Base-by-base conservation (phyloP, 2,113 vertebrate genomes). In the Rhinichthys klamathensis region DNA sequence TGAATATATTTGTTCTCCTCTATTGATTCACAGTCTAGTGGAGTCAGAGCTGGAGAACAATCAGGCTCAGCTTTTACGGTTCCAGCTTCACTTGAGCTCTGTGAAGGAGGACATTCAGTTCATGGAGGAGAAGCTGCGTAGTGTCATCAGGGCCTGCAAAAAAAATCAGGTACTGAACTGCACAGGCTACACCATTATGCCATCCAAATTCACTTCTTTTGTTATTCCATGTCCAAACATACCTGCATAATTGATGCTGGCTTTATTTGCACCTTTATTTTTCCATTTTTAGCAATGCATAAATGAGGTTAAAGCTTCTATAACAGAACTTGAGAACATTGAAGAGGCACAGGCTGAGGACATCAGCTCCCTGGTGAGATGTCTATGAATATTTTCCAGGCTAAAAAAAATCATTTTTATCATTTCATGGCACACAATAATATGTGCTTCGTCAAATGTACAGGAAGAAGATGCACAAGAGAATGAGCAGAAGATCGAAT, bases 391-490 rank as follows among this genome's bases (percentile, higher is more conserved):
- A 41, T 63, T 54, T 2, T 56, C 16, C 30, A 25, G 13, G 38
- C 63, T 44, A 69, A 25, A 21, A 27, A 21, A 27, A 56, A 56
- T 74, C 3, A 25, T 23, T 2, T 38, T 30, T 6, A 11, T 44
- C 8, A 32, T 21, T 15, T 32, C 49, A 23, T 38, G 10, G 13
- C n/a, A 56, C 18, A 25, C 21, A 51, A 8, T 27, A 23, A 70
- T 77, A 21, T 82, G 6, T 23, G 25, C 58, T 73, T 83, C 25
- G 25, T 87, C 8, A 38, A 76, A 77, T 67, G 88, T 78, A 83
- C 86, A 97, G 96, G 94, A 96, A 93, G 94, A 96, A 4, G 96
- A 96, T 90, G 91, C 90, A 44, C 86, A 94, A 77, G 95, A 96
- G 88, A 96, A 94, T 89, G 92, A 92, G 86, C 38, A 44, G 23